phyloP scores from a whole-genome alignment of 2,113 vertebrate genomes.

The Lycaon pictus region DNA sequence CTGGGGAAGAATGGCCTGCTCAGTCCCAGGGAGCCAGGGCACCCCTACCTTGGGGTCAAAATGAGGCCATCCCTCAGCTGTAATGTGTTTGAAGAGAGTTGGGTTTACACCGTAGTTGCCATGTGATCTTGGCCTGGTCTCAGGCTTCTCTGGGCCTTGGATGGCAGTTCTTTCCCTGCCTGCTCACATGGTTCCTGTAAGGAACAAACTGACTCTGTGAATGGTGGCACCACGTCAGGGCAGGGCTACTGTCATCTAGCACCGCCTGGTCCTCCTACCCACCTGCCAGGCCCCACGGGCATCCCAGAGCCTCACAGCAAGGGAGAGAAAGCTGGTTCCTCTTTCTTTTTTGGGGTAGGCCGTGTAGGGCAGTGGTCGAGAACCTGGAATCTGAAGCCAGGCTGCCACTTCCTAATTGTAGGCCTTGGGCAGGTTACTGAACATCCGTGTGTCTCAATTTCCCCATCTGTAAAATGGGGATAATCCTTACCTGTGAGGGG shows the following conservation, averaged over 20 bases:
- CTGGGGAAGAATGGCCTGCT: background rate
- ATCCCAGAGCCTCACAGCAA: background rate
- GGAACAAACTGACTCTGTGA: background rate
- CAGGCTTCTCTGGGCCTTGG: background rate
- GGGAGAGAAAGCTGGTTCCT: background rate
- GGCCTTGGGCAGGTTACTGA: background rate
- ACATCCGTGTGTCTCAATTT: background rate
- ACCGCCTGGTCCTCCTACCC: background rate
- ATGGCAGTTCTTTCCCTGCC: background rate
- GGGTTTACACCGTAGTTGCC: background rate
- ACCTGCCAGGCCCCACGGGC: background rate
- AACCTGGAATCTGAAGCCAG: background rate
- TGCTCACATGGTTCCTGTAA: background rate
- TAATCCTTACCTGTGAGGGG: background rate
- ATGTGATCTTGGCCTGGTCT: background rate
- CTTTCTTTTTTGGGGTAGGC: background rate
- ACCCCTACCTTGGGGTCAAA: background rate
- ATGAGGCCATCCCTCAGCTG: background rate
- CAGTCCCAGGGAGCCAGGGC: background rate
- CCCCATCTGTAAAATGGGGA: background rate
- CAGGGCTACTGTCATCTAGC: background rate
- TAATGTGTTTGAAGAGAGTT: background rate
- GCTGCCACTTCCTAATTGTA: background rate
- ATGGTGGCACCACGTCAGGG: fast-evolving
- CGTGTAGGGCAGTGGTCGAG: background rate